phyloP scores from a whole-genome alignment of 1,140 invertebrate species.

The Drosophila rhopaloa region DNA sequence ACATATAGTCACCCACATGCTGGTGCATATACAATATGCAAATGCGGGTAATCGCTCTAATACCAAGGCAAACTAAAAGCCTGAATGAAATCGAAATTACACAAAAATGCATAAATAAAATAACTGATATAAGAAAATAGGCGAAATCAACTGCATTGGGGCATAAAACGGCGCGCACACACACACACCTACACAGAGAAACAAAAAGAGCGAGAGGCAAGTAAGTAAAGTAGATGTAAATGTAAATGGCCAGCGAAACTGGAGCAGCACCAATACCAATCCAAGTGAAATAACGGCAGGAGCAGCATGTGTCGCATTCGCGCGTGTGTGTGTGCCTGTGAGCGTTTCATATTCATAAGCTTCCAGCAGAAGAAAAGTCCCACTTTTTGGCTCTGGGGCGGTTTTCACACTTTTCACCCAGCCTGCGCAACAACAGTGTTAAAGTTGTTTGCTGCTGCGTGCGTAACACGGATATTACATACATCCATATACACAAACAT shows the following conservation, averaged over 20 bases:
- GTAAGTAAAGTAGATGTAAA: slow-evolving; percentile 61
- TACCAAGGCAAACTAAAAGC: slow-evolving; percentile 30
- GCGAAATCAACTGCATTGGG: slow-evolving; percentile 60
- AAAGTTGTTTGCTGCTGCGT: slow-evolving; percentile 78
- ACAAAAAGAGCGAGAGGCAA: slow-evolving; percentile 38
- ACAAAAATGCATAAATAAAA: slow-evolving; percentile 57
- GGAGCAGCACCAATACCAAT: slow-evolving; percentile 57
- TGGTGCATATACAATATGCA: slow-evolving; percentile 29
- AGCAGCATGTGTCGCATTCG: slow-evolving; percentile 21
- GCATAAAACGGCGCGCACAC: slow-evolving; percentile 61
- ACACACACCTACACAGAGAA: slow-evolving; percentile 18
- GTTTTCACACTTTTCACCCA: slow-evolving; percentile 72
- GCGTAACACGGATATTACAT: slow-evolving; percentile 60
- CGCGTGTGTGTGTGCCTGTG: slow-evolving; percentile 30
- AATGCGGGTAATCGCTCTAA: slow-evolving; percentile 37
- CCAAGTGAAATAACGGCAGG: slow-evolving; percentile 17
- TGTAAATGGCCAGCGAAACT: slow-evolving; percentile 64
- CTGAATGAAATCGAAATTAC: slow-evolving; percentile 61
- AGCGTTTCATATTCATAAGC: slow-evolving; percentile 76
- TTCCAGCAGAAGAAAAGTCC: slow-evolving; percentile 63
- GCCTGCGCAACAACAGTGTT: slow-evolving; percentile 69
- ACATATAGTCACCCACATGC: slow-evolving; percentile 8
- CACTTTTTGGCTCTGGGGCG: slow-evolving; percentile 74
- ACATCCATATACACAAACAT: slow-evolving; percentile 6
- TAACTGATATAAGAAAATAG: slow-evolving; percentile 24